Conservation (phyloP, 2,797 vertebrate genomes). For the Rousettus madagascariensis region DNA sequence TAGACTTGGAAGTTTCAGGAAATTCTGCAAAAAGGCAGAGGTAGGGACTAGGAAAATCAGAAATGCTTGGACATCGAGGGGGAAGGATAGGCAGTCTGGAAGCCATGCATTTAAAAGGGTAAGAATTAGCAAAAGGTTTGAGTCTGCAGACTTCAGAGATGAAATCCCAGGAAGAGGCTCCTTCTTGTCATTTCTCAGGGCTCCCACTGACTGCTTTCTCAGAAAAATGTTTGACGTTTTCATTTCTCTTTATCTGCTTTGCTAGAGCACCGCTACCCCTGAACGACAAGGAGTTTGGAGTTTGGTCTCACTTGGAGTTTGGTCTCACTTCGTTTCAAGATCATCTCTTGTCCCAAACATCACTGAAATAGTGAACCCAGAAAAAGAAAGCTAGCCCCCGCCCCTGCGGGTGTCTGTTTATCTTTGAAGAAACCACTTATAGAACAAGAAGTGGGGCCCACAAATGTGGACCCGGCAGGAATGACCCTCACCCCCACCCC, state of each 20-base stretch:
- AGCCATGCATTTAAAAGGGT: not conserved
- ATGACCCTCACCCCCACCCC: not conserved
- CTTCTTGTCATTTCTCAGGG: not conserved
- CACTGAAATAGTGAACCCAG: not conserved
- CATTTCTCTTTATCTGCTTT: not conserved
- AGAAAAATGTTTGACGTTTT: not conserved
- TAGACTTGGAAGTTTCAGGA: not conserved
- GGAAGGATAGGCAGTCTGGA: not conserved
- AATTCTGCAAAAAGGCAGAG: not conserved
- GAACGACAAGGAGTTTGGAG: not conserved
- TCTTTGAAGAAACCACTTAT: not conserved
- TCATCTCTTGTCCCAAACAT: not conserved
- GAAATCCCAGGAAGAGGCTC: not conserved
- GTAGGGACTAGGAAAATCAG: not conserved
- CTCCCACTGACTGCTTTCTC: not conserved
- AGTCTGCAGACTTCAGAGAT: not conserved
- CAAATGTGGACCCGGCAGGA: not conserved
- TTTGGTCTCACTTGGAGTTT: not conserved
- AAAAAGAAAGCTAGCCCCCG: not conserved
- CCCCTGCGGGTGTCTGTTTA: not conserved
- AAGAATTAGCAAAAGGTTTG: not conserved
- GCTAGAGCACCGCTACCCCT: not conserved
- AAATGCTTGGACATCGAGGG: not conserved
- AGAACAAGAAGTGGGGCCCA: conserved; percentile 14
- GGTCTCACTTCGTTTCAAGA: not conserved